These are phyloP conservation scores for Shinisaurus crocodilurus DNA, from an alignment of 2,113 vertebrate species.

Conservation along the genomic window DNA sequence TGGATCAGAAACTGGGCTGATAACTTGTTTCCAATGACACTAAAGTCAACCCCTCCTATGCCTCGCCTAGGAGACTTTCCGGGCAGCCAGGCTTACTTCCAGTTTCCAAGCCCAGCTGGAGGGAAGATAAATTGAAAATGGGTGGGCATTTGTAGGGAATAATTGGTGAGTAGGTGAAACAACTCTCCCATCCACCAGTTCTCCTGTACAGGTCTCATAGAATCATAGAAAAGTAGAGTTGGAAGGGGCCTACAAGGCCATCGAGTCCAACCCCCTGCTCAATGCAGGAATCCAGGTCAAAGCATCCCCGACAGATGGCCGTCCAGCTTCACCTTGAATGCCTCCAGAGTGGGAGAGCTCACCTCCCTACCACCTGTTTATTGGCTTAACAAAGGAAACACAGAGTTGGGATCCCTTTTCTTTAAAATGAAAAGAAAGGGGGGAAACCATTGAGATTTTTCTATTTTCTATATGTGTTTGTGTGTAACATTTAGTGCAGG, in stretches of 20 bases:
- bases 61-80: neutral
- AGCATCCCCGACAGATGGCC: too few species aligned
- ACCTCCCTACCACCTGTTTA: neutral
- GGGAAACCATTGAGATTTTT: neutral
- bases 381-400: neutral
- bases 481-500: neutral
- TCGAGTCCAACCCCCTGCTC: too few species aligned
- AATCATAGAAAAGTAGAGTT: too few species aligned
- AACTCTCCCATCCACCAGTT: neutral
- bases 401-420: too few species aligned
- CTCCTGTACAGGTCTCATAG: too few species aligned
- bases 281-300: too few species aligned
- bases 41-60: neutral
- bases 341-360: too few species aligned
- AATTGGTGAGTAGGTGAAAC: neutral
- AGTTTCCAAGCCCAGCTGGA: neutral
- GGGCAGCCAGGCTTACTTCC: too few species aligned
- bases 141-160: neutral
- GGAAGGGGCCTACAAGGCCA: too few species aligned
- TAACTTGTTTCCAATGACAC: neutral
- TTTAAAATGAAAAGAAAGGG: neutral
- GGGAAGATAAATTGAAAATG: neutral
- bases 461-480: neutral
- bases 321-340: too few species aligned
- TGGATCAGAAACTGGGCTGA: neutral